Percentiles rank a stretch among this genome's conserved stretches.
Conservation (phyloP, 2,888 invertebrate genomes). For the Himalopsyche tibetana region DNA sequence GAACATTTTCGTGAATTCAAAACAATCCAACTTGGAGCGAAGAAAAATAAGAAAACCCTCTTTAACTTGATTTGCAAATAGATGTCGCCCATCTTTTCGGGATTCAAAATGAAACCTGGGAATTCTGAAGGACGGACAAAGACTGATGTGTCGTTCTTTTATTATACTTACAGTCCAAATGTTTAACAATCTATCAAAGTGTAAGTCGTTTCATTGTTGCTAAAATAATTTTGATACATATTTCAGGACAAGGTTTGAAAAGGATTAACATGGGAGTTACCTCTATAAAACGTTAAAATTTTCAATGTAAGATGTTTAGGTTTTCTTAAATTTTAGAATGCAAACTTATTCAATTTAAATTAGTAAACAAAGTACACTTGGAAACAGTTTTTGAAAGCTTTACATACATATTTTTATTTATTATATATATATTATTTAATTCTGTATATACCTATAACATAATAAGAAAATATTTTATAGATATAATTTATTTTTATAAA, state of each 20-base stretch:
- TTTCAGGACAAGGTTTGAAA: background rate
- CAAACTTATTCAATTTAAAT: too few relatives aligned
- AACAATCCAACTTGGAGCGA: conserved; percentile 3
- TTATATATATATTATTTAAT: too few relatives aligned
- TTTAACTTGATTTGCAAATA: conserved; percentile 42
- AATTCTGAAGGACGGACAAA: conserved; percentile 32
- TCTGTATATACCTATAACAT: too few relatives aligned
- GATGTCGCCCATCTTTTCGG: conserved; percentile 31
- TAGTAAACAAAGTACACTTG: too few relatives aligned
- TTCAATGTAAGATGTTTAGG: too few relatives aligned
- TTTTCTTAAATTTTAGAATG: too few relatives aligned
- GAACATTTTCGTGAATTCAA: conserved; percentile 38
- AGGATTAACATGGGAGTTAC: too few relatives aligned
- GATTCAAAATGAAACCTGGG: background rate
- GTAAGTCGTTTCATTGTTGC: background rate
- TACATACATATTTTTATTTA: too few relatives aligned
- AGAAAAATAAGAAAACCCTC: conserved; percentile 38
- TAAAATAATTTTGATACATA: background rate
- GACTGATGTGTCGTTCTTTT: conserved; percentile 13
- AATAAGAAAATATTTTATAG: too few relatives aligned
- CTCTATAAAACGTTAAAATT: too few relatives aligned
- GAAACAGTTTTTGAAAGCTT: too few relatives aligned
- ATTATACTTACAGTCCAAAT: conserved; percentile 6
- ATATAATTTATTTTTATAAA: too few relatives aligned
- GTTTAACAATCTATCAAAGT: background rate